These are phyloP conservation scores for Callosobruchus maculatus DNA, from an alignment of 2,888 invertebrate species.

Conservation along the genomic window DNA sequence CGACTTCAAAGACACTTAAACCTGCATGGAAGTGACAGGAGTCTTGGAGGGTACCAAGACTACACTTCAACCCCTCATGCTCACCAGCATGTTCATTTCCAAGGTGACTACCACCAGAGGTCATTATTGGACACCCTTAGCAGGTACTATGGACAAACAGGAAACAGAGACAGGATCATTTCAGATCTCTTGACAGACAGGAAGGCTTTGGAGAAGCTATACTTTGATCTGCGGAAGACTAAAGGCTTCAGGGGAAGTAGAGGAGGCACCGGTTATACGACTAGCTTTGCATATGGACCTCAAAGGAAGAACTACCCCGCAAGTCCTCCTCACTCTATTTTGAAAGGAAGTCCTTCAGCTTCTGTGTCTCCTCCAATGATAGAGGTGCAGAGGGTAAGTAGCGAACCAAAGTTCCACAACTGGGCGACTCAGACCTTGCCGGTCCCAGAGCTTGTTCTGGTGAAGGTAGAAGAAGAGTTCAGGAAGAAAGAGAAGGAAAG, in stretches of 20 bases:
- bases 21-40: constrained; percentile 25
- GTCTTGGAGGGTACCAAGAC: constrained; percentile 5
- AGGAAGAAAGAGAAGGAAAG: constrained; percentile 49
- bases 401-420: constrained; percentile 47
- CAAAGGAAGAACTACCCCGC: constrained; percentile 18
- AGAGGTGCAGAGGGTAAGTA: constrained; percentile 61
- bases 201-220: constrained; percentile 67
- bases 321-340: neutral
- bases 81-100: constrained; percentile 37
- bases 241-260: constrained; percentile 54
- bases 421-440: constrained; percentile 61
- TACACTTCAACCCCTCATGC: constrained; percentile 12
- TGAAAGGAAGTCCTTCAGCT: neutral
- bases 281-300: constrained; percentile 19
- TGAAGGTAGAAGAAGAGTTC: constrained; percentile 50
- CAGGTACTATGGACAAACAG: constrained; percentile 63
- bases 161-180: constrained; percentile 66
- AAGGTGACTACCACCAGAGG: constrained; percentile 57
- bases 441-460: constrained; percentile 56
- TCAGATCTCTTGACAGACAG: constrained; percentile 71
- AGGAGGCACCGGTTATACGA: constrained; percentile 33
- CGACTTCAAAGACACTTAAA: constrained; percentile 60
- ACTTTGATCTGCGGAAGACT: constrained; percentile 68
- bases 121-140: constrained; percentile 64
- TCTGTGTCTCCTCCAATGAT: constrained; percentile 59